phyloP scores from a whole-genome alignment of 2,888 invertebrate species.

The Amitus sp. region DNA sequence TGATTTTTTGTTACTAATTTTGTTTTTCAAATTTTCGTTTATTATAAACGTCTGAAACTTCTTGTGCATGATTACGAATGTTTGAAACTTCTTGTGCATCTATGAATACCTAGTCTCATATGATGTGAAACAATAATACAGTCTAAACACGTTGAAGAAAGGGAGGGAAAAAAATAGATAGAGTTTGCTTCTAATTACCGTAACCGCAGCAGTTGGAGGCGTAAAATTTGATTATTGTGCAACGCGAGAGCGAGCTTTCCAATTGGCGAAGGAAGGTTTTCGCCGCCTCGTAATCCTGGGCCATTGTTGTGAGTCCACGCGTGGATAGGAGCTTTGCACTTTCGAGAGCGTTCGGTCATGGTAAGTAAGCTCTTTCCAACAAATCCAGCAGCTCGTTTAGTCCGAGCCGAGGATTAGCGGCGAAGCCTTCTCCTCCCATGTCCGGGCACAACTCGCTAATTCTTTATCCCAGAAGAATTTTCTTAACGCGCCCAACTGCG shows the following conservation, averaged over 20 bases:
- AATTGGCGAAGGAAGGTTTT: conserved; percentile 39
- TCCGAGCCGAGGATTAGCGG: conserved; percentile 57
- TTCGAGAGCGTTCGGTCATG: conserved; percentile 43
- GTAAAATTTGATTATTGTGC: conserved; percentile 23
- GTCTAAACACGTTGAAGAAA: no score
- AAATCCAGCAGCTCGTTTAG: conserved; percentile 66
- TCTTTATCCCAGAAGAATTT: conserved; percentile 42
- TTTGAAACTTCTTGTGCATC: no score
- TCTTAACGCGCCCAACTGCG: conserved; percentile 20
- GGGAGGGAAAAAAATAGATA: no score
- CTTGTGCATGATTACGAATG: no score
- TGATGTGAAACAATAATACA: no score
- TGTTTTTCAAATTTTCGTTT: no score
- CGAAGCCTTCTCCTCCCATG: conserved; percentile 59
- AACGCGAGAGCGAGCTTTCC: conserved; percentile 14
- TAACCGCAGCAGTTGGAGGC: not conserved
- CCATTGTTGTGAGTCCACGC: conserved; percentile 59
- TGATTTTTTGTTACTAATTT: no score
- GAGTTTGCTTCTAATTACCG: no score
- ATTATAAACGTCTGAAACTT: no score
- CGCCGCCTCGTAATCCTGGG: conserved; percentile 56
- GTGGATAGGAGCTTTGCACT: conserved; percentile 59
- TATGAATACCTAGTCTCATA: no score
- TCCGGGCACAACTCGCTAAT: conserved; percentile 58
- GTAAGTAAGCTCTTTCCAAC: conserved; percentile 63